Conservation (phyloP, 1,140 invertebrate species). For the Carposina sasakii region DNA sequence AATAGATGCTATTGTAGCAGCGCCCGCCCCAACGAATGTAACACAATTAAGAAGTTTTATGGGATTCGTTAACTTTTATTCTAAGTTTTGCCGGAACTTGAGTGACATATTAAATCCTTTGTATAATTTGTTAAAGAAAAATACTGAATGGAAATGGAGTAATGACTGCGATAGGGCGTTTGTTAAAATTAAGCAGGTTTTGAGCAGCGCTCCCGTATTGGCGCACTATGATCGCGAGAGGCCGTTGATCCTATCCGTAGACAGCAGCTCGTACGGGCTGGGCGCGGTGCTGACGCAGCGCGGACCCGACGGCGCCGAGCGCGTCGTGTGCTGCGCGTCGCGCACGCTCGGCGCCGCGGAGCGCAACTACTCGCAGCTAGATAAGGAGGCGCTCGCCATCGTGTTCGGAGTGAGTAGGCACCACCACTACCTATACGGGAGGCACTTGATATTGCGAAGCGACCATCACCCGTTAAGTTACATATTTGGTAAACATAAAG, state of each 20-base stretch:
- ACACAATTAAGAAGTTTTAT: conserved; percentile 33
- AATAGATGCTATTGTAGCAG: conserved; percentile 19
- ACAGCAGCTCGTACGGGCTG: conserved; percentile 64
- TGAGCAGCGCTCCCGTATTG: conserved; percentile 23
- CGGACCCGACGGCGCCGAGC: conserved; percentile 21
- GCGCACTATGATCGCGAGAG: conserved; percentile 49
- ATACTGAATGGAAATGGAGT: conserved; percentile 21
- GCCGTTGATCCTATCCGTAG: conserved; percentile 56
- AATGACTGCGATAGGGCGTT: conserved; percentile 22
- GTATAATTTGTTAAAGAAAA: conserved; percentile 35
- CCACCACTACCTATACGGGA: conserved; percentile 67
- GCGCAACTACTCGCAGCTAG: conserved; percentile 64
- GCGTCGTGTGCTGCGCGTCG: conserved; percentile 43
- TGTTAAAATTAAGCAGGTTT: conserved; percentile 17
- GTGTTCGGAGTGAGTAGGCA: conserved; percentile 63
- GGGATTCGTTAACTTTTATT: conserved; percentile 38
- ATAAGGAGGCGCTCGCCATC: conserved; percentile 68
- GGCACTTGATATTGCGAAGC: conserved; percentile 21
- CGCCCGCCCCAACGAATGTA: conserved; percentile 23
- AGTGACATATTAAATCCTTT: conserved; percentile 30
- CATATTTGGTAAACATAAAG: conserved; percentile 38
- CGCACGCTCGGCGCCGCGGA: conserved; percentile 57
- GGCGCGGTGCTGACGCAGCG: conserved; percentile 62
- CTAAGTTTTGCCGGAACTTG: conserved; percentile 45
- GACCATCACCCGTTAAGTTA: conserved; percentile 52